phyloP scores from a whole-genome alignment of 2,797 vertebrate genomes.

The Threskiornis aethiopicus region DNA sequence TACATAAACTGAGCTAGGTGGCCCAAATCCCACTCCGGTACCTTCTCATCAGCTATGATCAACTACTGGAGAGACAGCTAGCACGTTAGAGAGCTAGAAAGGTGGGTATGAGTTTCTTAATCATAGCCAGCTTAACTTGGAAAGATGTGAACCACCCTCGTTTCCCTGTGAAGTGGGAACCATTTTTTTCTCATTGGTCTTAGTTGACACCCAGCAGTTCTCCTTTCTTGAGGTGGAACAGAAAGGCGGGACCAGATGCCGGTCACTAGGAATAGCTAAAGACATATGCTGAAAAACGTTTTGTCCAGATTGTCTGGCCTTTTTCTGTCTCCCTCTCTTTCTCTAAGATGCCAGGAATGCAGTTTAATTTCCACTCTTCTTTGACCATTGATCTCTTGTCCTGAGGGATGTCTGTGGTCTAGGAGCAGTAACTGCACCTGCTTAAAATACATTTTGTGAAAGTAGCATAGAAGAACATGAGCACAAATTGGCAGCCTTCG shows the following conservation, averaged over 20 bases:
- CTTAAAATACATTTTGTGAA: neutral
- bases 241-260: neutral
- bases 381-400: neutral
- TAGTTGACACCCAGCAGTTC: neutral
- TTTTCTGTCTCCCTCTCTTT: neutral
- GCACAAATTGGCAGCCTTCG: neutral
- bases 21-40: too few species aligned
- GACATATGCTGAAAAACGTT: neutral
- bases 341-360: neutral
- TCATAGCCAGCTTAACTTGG: neutral
- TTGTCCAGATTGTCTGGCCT: neutral
- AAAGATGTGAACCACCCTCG: neutral
- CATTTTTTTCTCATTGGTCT: fast-evolving
- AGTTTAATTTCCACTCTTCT: neutral
- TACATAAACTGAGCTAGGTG: neutral
- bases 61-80: neutral
- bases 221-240: neutral
- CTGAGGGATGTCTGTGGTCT: neutral
- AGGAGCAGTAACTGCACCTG: neutral
- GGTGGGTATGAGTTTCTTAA: neutral
- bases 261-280: neutral
- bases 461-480: neutral
- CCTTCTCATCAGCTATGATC: neutral
- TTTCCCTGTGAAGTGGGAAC: neutral
- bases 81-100: neutral